Conservation (phyloP, 30 jellyfish, hydroid and myxozoan species). For the Pelagia noctiluca region DNA sequence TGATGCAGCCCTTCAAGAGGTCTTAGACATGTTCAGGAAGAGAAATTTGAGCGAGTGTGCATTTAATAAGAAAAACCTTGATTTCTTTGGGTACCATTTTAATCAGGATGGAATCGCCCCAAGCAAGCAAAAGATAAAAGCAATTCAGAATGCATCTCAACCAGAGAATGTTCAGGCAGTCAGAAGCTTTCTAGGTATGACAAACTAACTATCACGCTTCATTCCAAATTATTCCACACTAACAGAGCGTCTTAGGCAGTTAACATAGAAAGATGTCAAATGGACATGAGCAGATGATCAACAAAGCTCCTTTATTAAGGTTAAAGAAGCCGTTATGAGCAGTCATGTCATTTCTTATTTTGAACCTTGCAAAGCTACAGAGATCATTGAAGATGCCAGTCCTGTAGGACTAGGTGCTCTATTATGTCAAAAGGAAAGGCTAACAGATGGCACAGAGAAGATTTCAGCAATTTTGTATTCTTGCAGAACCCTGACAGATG, state of each 20-base stretch:
- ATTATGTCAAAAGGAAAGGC: neutral
- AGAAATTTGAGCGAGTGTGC: neutral
- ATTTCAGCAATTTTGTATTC: slow-evolving; percentile 22
- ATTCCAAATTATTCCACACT: slow-evolving; percentile 32
- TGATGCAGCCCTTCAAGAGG: slow-evolving; percentile 4
- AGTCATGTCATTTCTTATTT: slow-evolving; percentile 8
- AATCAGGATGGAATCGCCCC: neutral
- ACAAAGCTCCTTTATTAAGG: slow-evolving; percentile 8
- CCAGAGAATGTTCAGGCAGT: neutral
- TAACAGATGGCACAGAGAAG: slow-evolving; percentile 16
- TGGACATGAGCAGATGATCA: neutral
- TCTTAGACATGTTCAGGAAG: neutral
- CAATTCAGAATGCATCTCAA: neutral
- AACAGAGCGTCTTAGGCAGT: slow-evolving; percentile 1
- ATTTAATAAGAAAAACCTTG: neutral
- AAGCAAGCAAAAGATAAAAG: neutral
- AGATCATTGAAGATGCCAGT: slow-evolving; percentile 55
- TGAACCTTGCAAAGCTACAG: slow-evolving; percentile 27
- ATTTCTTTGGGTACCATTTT: neutral
- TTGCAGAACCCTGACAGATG: slow-evolving; percentile 28
- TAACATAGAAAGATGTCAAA: slow-evolving; percentile 1
- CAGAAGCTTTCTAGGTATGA: slow-evolving; percentile 22
- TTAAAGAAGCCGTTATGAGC: neutral
- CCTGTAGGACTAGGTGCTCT: slow-evolving; percentile 51
- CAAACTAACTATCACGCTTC: neutral